These are phyloP conservation scores for Macaria liturata DNA, from an alignment of 2,888 invertebrate species.

Conservation along the genomic window DNA sequence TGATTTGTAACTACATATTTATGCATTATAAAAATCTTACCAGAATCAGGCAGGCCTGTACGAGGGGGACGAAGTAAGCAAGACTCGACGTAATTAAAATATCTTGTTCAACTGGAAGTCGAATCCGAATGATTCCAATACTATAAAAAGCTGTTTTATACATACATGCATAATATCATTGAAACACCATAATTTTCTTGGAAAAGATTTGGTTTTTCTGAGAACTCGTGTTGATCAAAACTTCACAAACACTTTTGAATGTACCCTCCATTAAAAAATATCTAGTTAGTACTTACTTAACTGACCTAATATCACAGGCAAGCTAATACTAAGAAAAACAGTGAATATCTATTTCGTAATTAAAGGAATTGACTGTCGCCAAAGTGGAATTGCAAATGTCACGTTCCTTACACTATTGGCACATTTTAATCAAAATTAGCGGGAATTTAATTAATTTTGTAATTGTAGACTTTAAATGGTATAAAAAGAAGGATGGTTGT, in stretches of 20 bases:
- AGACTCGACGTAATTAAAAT: conserved; percentile 33
- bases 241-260: too few species aligned
- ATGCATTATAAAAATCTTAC: too few species aligned
- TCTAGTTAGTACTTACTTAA: neutral
- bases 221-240: too few species aligned
- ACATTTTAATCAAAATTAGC: conserved; percentile 2
- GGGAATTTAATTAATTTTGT: neutral
- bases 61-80: conserved; percentile 32
- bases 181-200: neutral
- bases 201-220: neutral
- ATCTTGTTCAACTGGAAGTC: neutral
- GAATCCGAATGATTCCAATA: neutral
- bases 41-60: conserved; percentile 40
- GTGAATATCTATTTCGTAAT: neutral
- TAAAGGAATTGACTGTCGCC: neutral
- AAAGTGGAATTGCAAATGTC: neutral
- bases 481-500: neutral
- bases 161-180: neutral
- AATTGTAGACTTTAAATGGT: neutral
- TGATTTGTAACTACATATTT: too few species aligned
- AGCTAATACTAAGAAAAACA: neutral
- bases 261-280: neutral
- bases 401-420: neutral
- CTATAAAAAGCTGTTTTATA: neutral
- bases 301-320: neutral